phyloP scores from a whole-genome alignment of 2,113 vertebrate genomes.

The Protobothrops flavoviridis region DNA sequence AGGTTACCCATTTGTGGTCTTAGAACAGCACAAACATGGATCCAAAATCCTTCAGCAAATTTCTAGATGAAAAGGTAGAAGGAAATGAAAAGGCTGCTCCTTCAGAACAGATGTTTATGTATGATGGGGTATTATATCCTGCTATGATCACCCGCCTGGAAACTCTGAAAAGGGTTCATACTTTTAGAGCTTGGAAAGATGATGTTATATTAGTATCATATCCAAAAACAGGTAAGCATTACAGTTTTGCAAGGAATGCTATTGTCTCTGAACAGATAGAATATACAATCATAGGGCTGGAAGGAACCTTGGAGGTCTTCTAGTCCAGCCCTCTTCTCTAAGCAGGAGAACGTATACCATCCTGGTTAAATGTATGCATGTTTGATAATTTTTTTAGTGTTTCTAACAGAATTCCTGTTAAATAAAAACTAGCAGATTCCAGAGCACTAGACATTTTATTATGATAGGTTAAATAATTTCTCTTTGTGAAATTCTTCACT shows the following conservation, averaged over 20 bases:
- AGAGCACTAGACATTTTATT: not conserved
- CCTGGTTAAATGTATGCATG: not conserved
- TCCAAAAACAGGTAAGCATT: conserved; percentile 26
- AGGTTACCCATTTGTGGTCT: too few relatives aligned
- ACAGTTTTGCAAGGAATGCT: not conserved
- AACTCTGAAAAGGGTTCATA: conserved; percentile 38
- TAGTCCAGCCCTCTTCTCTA: not conserved
- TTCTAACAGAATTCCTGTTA: not conserved
- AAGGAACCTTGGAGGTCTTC: not conserved
- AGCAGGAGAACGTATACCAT: not conserved
- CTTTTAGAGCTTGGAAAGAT: conserved; percentile 36
- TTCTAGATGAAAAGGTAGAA: conserved; percentile 3
- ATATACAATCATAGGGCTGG: not conserved
- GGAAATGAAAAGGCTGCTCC: not conserved
- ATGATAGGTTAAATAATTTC: not conserved
- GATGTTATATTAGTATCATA: conserved; percentile 30
- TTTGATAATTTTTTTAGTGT: not conserved
- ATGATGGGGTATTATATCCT: conserved; percentile 8
- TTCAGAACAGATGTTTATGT: conserved; percentile 6
- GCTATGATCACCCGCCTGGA: not conserved
- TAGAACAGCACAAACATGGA: not conserved
- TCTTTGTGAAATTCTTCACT: not conserved
- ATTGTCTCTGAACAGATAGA: not conserved
- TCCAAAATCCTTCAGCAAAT: not conserved
- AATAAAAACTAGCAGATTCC: not conserved